Percentiles rank a stretch among this genome's conserved stretches.
These are phyloP conservation scores for Tineola bisselliella DNA, from an alignment of 2,888 invertebrate genomes.

Conservation along the genomic window DNA sequence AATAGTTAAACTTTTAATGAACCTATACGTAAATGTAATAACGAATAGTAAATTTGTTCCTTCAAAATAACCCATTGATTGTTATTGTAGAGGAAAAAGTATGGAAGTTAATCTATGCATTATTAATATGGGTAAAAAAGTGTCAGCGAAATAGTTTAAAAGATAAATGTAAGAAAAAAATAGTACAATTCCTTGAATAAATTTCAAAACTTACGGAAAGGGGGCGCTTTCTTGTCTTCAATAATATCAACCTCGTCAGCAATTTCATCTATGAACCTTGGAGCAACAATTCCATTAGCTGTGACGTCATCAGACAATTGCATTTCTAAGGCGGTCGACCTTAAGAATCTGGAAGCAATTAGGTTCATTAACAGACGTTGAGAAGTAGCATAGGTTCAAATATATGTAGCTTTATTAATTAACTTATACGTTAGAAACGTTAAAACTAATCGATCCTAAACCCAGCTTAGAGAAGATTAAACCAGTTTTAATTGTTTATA, in stretches of 20 bases:
- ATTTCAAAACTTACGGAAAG: constrained; percentile 74
- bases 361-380: constrained; percentile 3
- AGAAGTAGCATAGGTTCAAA: no score
- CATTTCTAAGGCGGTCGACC: constrained; percentile 81
- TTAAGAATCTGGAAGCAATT: constrained; percentile 68
- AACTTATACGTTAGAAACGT: no score
- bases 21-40: neutral
- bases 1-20: neutral
- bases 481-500: no score
- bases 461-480: neutral
- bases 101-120: no score
- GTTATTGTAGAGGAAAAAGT: no score
- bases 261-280: constrained; percentile 84
- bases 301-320: constrained; percentile 80
- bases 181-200: no score
- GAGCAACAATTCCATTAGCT: constrained; percentile 77
- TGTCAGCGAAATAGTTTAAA: no score
- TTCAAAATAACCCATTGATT: neutral
- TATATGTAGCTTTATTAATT: neutral
- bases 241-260: constrained; percentile 84
- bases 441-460: neutral
- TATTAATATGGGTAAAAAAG: no score
- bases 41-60: neutral
- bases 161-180: no score
- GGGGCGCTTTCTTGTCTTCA: constrained; percentile 82